These are phyloP conservation scores for Thereva unica DNA, from an alignment of 2,888 invertebrate genomes.

Conservation along the genomic window DNA sequence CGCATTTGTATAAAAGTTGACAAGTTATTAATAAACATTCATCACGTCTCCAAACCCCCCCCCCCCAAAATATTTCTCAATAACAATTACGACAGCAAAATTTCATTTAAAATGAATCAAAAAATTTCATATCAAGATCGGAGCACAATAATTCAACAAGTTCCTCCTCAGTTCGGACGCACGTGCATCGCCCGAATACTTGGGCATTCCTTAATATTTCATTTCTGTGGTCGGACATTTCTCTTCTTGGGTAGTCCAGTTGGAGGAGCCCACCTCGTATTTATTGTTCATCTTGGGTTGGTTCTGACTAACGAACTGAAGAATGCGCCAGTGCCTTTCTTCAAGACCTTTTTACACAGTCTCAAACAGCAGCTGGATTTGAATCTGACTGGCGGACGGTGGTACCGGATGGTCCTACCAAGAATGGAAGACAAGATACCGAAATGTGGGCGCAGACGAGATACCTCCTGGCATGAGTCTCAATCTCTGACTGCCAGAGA, in stretches of 20 bases:
- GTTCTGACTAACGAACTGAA: constrained; percentile 22
- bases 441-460: constrained; percentile 25
- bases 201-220: no score
- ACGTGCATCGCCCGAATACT: no score
- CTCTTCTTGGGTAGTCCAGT: constrained; percentile 27
- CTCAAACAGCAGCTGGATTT: not conserved
- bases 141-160: no score
- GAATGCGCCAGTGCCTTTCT: constrained; percentile 16
- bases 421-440: constrained; percentile 1
- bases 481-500: not conserved
- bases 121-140: no score
- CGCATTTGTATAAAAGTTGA: no score
- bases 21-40: no score
- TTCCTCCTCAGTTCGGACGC: no score
- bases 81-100: no score
- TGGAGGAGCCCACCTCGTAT: not conserved
- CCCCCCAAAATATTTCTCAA: no score
- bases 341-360: constrained; percentile 6
- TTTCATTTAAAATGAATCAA: no score
- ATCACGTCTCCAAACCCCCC: no score
- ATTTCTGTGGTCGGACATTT: not conserved
- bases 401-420: constrained; percentile 21
- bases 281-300: constrained; percentile 16
- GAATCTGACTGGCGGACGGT: not conserved
- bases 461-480: constrained; percentile 12